Base-by-base conservation (phyloP, 1,140 invertebrate genomes). In the Penaeus japonicus region DNA sequence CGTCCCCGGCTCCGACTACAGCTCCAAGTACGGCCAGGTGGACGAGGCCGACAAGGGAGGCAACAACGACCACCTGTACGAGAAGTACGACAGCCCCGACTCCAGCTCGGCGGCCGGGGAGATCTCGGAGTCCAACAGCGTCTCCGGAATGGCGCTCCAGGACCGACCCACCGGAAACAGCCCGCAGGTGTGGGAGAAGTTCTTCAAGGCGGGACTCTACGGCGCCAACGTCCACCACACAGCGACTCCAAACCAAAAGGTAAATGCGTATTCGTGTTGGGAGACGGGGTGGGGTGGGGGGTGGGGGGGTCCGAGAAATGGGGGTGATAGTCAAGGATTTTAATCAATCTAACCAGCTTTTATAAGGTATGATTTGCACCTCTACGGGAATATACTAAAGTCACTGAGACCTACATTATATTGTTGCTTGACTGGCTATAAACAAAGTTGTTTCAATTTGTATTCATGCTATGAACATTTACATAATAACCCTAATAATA, bases 121-220 rank as follows among this genome's bases (percentile, higher is more conserved):
- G 20, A 84, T 62, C 30, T 80, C 82, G 1, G 57, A 54, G 1
- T 84, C 82, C 0, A 84, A 65, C 70, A 84, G 85, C 53, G 89
- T 90, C 35, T 80, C 82, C 39, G 89, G 89, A 3, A 84, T 90
- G 85, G 89, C 82, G 18, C 82, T 90, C 24, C 89, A 90, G 22
- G 89, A 90, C 47, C 59, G 20, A 7, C 85, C 85, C 1, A 55
- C 73, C 2, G 57, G 70, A 3, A 65, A 39, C 32, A 39, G 70
- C 30, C 54, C 85, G n/a, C 62, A 80, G n/a, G 55, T 84, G 12
- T 88, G 86, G 86, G 77, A 88, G 57, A 73, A 83, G 24, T 75
- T 88, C 47, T 88, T 88, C 59, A 83, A 88, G 77, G 86, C 86
- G 4, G 86, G 86, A 27, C 79, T 83, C n/a, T 88, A 83, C 59